Evolutionary conservation across 2,797 vertebrate species (phyloP).

Genomic region (Pseudotriccus pelzelni): DNA sequence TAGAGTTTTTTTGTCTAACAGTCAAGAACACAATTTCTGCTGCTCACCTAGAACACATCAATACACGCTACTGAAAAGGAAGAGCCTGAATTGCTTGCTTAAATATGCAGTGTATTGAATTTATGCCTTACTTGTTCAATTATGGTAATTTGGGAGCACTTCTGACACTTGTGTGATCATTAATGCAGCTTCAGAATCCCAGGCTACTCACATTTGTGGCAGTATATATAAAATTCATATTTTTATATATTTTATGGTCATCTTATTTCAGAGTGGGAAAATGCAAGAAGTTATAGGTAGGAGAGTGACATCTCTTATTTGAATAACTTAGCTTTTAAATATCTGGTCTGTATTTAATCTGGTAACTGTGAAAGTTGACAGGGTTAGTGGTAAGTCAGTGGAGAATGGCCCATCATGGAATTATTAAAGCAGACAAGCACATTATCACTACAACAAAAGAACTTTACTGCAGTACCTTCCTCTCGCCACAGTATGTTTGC

Average conservation of each 20-base stretch:
- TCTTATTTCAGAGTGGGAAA: not conserved
- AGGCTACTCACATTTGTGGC: not conserved
- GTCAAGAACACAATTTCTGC: not conserved
- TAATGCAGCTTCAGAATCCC: not conserved
- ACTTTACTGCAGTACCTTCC: constrained; percentile 82
- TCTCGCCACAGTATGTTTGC: constrained; percentile 90
- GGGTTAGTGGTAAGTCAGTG: constrained; percentile 62
- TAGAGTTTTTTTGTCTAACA: not conserved
- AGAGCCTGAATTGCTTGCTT: constrained; percentile 4
- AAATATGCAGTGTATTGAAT: constrained; percentile 23
- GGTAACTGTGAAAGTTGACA: not conserved
- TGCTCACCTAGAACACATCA: constrained; percentile 16
- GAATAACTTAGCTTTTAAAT: constrained; percentile 12
- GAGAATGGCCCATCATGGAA: constrained; percentile 60
- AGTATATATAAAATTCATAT: not conserved
- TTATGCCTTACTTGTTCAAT: constrained; percentile 29
- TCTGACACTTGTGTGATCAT: constrained; percentile 1
- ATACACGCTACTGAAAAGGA: not conserved
- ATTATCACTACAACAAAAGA: constrained; percentile 67
- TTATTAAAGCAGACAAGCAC: constrained; percentile 72
- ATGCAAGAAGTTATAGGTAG: not conserved
- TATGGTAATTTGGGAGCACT: constrained; percentile 28
- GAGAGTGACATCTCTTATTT: not conserved
- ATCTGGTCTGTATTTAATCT: not conserved
- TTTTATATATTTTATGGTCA: constrained; percentile 13